phyloP scores from a whole-genome alignment of 2,888 invertebrate species.

The Agrochola macilenta region DNA sequence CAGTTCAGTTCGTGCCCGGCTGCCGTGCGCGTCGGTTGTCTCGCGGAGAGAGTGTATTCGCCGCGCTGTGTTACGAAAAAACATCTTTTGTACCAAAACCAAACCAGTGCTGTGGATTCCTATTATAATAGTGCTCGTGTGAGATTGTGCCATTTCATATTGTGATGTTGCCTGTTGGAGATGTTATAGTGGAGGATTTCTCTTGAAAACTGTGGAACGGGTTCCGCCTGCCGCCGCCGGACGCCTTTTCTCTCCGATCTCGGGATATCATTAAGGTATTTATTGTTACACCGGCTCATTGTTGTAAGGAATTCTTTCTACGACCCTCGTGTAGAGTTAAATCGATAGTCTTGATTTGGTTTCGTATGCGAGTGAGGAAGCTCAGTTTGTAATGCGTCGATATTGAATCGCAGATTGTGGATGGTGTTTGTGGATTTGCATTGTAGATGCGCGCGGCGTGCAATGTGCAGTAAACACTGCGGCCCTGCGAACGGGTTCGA shows the following conservation, averaged over 20 bases:
- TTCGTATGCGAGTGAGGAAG: constrained; percentile 75
- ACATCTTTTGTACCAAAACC: constrained; percentile 85
- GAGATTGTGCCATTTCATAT: constrained; percentile 86
- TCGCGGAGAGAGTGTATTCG: constrained; percentile 70
- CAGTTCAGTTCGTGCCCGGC: constrained; percentile 90
- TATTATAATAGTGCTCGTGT: constrained; percentile 84
- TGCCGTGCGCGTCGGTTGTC: constrained; percentile 86
- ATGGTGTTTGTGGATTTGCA: constrained; percentile 86
- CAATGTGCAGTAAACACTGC: constrained; percentile 79
- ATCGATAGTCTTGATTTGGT: constrained; percentile 86
- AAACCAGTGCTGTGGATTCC: constrained; percentile 88
- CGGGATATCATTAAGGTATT: constrained; percentile 91
- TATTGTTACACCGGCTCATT: constrained; percentile 90
- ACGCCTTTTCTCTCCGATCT: constrained; percentile 89
- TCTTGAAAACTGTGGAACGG: constrained; percentile 86
- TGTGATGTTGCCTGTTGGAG: constrained; percentile 86
- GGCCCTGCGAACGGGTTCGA: constrained; percentile 79
- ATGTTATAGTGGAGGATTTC: constrained; percentile 88
- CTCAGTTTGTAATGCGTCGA: constrained; percentile 77
- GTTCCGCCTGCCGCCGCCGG: constrained; percentile 84
- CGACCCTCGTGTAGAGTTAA: constrained; percentile 85
- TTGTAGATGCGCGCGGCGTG: constrained; percentile 85
- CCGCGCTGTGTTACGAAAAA: constrained; percentile 88
- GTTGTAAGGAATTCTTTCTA: constrained; percentile 89
- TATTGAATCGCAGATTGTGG: constrained; percentile 82